Conservation (phyloP, 2,113 vertebrate genomes). For the Numida meleagris region DNA sequence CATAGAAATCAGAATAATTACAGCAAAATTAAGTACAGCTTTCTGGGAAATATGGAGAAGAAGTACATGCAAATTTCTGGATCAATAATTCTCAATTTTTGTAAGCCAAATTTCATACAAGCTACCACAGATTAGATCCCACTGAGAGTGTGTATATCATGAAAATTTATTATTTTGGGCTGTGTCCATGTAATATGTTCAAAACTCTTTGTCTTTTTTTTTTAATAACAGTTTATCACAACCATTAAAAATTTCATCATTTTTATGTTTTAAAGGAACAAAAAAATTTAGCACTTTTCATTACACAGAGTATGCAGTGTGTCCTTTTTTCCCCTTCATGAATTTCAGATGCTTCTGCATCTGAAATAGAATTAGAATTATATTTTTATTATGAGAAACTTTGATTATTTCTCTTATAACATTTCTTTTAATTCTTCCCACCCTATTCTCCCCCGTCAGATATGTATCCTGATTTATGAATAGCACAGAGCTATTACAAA, state of each 20-base stretch:
- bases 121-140: not conserved
- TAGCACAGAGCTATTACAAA: not conserved
- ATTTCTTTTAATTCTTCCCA: not conserved
- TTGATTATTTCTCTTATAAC: not conserved
- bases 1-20: too few species aligned
- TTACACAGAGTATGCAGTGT: not conserved
- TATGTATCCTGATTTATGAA: not conserved
- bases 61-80: not conserved
- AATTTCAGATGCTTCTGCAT: not conserved
- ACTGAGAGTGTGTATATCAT: not conserved
- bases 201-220: accelerated
- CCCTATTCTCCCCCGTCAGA: not conserved
- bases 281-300: not conserved
- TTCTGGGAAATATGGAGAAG: not conserved
- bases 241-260: not conserved
- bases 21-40: not conserved
- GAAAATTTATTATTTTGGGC: not conserved
- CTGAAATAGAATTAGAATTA: not conserved
- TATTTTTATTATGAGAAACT: not conserved
- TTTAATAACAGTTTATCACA: not conserved
- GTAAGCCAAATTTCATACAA: not conserved
- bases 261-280: not conserved
- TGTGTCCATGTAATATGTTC: not conserved
- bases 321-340: not conserved
- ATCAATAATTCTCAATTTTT: not conserved